These are phyloP conservation scores for Amorpha juglandis DNA, from an alignment of 2,888 invertebrate species.

Conservation along the genomic window DNA sequence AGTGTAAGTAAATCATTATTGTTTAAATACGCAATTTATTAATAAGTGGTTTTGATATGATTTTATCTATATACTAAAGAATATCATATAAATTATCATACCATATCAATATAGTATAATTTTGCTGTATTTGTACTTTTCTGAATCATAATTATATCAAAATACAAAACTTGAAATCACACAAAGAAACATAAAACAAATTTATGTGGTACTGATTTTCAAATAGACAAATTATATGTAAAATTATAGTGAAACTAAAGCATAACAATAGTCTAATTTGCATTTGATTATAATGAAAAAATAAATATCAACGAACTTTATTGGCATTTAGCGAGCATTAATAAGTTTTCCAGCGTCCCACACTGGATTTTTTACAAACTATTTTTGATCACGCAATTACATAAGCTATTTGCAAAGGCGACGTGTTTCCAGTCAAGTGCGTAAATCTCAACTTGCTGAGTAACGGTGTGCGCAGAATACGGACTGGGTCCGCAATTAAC, in stretches of 20 bases:
- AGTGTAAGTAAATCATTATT: neutral
- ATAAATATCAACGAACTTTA: neutral
- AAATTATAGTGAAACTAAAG: neutral
- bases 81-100: no score
- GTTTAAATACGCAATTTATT: no score
- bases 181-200: no score
- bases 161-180: no score
- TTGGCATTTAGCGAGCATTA: constrained; percentile 1
- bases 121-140: no score
- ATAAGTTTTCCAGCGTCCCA: neutral
- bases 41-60: no score
- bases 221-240: no score
- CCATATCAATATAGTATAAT: no score
- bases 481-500: constrained; percentile 60
- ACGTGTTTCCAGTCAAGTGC: constrained; percentile 32
- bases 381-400: neutral
- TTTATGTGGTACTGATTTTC: no score
- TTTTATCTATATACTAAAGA: no score
- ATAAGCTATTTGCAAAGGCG: constrained; percentile 4
- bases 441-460: constrained; percentile 40
- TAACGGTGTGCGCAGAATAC: constrained; percentile 55
- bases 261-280: constrained; percentile 3
- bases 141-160: no score
- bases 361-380: constrained; percentile 1
- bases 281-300: constrained; percentile 2